These are phyloP conservation scores for cattle (Bos taurus) DNA, from an alignment of 2,113 vertebrate species.

Conservation along the genomic window DNA sequence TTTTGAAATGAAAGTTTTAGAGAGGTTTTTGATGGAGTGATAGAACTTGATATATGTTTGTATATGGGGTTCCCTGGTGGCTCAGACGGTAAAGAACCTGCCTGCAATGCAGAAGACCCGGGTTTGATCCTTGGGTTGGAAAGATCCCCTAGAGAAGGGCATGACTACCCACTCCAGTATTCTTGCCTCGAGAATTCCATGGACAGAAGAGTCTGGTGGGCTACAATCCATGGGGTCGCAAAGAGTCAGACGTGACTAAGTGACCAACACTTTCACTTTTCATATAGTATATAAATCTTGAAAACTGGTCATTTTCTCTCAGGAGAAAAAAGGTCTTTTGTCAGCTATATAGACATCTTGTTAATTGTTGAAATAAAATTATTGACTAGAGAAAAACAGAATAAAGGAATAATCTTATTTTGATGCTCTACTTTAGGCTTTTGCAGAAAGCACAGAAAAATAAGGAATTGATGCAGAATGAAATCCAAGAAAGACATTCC, in stretches of 20 bases:
- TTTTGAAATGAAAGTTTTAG: background rate
- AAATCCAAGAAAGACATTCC: slow-evolving; percentile 85
- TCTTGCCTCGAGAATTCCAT: background rate
- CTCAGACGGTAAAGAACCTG: background rate
- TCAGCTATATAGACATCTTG: background rate
- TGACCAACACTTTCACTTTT: background rate
- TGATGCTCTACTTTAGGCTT: slow-evolving; percentile 78
- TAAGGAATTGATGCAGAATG: slow-evolving; percentile 76
- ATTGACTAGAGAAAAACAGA: background rate
- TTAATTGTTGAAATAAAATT: slow-evolving; percentile 24
- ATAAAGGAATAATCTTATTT: background rate
- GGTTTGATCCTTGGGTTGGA: background rate
- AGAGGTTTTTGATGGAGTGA: background rate
- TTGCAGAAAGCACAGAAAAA: slow-evolving; percentile 80
- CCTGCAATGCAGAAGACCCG: background rate
- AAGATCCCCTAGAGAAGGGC: background rate
- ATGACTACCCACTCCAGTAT: background rate
- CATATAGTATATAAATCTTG: background rate
- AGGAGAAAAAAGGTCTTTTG: background rate
- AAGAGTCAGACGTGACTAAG: background rate
- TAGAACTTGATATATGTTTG: background rate
- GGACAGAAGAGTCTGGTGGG: background rate
- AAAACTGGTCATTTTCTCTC: background rate
- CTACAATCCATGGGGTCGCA: background rate
- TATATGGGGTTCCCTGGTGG: background rate